Conservation (phyloP, 30 jellyfish, hydroid and myxozoan genomes). For the Pseudorhiza aurosa region DNA sequence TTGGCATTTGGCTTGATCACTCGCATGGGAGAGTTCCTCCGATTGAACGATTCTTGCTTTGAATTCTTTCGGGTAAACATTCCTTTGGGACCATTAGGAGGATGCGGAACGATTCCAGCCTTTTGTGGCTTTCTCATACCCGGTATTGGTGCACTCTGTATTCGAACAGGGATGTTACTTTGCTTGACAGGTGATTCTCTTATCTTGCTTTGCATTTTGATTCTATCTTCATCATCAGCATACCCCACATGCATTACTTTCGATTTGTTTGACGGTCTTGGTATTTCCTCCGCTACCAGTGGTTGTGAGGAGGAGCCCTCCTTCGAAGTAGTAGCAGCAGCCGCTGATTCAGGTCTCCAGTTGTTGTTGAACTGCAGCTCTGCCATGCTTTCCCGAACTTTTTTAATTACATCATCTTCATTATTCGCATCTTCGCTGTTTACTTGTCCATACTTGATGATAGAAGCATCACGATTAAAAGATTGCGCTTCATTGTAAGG, state of each 20-base stretch:
- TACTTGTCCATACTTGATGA: neutral
- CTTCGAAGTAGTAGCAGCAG: neutral
- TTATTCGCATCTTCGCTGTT: slow-evolving; percentile 1
- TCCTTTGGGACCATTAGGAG: slow-evolving; percentile 73
- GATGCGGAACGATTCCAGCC: slow-evolving; percentile 72
- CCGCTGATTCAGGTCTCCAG: slow-evolving; percentile 38
- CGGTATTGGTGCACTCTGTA: slow-evolving; percentile 5
- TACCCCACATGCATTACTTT: slow-evolving; percentile 4
- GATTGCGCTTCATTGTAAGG: too few relatives aligned
- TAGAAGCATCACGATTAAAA: neutral
- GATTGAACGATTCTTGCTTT: slow-evolving; percentile 4
- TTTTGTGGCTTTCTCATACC: neutral
- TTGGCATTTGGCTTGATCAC: slow-evolving; percentile 31
- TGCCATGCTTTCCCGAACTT: slow-evolving; percentile 68
- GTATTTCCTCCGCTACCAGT: neutral
- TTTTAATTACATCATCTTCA: slow-evolving; percentile 65
- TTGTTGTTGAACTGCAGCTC: slow-evolving; percentile 61
- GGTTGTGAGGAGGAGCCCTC: neutral
- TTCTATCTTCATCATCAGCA: slow-evolving; percentile 37
- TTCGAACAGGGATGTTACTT: slow-evolving; percentile 61
- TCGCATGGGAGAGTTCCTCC: slow-evolving; percentile 67
- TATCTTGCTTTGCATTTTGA: slow-evolving; percentile 31
- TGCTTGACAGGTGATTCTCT: neutral
- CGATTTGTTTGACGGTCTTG: slow-evolving; percentile 47
- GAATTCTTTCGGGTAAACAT: slow-evolving; percentile 41